These are phyloP conservation scores for Tenodera sinensis DNA, from an alignment of 2,888 invertebrate species.

Conservation along the genomic window DNA sequence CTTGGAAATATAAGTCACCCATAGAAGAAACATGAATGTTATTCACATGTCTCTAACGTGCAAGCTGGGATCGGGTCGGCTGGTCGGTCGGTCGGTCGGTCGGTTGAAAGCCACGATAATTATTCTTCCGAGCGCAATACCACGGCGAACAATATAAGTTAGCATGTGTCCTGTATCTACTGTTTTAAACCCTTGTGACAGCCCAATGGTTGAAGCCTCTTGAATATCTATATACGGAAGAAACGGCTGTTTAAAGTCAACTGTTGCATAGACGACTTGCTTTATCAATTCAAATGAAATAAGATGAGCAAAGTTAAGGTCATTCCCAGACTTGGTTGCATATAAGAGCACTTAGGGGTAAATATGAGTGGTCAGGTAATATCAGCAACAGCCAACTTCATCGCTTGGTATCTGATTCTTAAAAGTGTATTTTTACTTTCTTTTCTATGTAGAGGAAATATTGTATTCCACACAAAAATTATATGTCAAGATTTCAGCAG, in stretches of 20 bases:
- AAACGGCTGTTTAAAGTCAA: neutral
- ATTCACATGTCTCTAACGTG: neutral
- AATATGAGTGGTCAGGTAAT: too few species aligned
- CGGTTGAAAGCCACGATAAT: neutral
- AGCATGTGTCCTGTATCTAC: neutral
- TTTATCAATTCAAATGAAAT: neutral
- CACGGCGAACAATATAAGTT: neutral
- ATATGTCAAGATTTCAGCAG: too few species aligned
- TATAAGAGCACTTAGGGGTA: neutral
- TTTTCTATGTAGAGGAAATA: too few species aligned
- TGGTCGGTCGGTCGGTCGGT: neutral
- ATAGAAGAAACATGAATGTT: neutral
- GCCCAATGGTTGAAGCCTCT: neutral
- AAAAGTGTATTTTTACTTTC: too few species aligned
- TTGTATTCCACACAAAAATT: too few species aligned
- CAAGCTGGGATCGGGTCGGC: neutral
- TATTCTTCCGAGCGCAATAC: constrained; percentile 1
- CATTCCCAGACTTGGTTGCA: neutral
- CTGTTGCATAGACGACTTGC: neutral
- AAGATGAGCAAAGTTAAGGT: neutral
- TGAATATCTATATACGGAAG: neutral
- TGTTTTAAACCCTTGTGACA: neutral
- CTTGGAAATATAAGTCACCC: neutral
- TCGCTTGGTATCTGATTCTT: too few species aligned
- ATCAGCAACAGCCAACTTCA: too few species aligned